Base-by-base conservation (phyloP, 2,113 vertebrate species). In the Phaethon lepturus region DNA sequence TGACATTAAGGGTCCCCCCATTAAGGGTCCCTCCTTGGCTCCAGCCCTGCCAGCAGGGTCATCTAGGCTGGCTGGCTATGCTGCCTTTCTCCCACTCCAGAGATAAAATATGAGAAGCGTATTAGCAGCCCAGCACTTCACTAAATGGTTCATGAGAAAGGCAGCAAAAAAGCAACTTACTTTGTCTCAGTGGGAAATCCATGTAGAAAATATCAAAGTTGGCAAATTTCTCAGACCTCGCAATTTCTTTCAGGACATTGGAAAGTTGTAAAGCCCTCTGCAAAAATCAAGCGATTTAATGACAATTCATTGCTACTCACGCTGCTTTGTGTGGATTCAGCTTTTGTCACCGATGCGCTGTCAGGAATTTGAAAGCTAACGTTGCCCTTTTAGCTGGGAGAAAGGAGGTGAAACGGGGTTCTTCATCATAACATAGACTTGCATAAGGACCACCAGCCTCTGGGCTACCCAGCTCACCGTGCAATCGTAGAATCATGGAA, bases 211-310 rank as follows among this genome's bases (percentile, higher is more conserved):
- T 14, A 76, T 98, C 47, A n/a, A 98, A 98, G 94, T 95, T 98
- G 10, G 38, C 23, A 81, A 98, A 98, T 86, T 94, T 98, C 96
- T 98, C 42, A 14, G 95, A 93, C 68, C 75, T 66, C 7, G 97
- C 95, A 71, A 98, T 98, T 91, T 96, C 97, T 91, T 97, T 91
- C 96, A 98, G 95, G 33, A 97, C 95, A 1, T 31, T 86, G 87
- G 98, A 98, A 90, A 98, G 98, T 67, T 98, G 98, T n/a, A 86
- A 67, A 0, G 98, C 98, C 96, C 98, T 98, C 98, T 98, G 96
- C 38, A 93, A 88, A 77, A 81, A 73, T 80, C 55, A 92, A 87
- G 28, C 0, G 0, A 10, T 60, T 68, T 25, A 66, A 77, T 59
- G 88, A 63, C 10, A 4, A 13, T 55, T 77, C 45, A 52, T 23